Percentiles rank a stretch among this genome's conserved stretches.
phyloP scores from a whole-genome alignment of 2,888 invertebrate genomes.

The Bugula neritina region DNA sequence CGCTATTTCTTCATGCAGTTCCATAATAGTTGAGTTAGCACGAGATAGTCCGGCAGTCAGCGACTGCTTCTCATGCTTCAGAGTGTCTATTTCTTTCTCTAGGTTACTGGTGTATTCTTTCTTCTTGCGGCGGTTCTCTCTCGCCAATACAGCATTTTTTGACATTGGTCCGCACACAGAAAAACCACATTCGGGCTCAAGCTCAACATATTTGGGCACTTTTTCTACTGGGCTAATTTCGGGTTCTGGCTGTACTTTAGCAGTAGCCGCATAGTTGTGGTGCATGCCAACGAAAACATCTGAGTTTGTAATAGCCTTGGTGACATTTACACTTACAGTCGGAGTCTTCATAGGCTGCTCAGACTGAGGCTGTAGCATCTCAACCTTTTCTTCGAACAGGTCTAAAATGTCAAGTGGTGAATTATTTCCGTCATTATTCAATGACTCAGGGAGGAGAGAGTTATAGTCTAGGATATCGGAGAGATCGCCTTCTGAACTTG shows the following conservation, averaged over 20 bases:
- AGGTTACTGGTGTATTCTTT: slow-evolving; percentile 5
- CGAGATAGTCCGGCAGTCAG: neutral
- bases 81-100: slow-evolving; percentile 4
- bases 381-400: neutral
- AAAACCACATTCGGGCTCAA: slow-evolving; percentile 9
- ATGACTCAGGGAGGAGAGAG: neutral
- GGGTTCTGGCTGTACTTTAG: neutral
- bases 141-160: slow-evolving; percentile 11
- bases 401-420: neutral
- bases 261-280: neutral
- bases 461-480: neutral
- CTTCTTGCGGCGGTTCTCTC: slow-evolving; percentile 21
- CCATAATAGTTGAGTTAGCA: neutral
- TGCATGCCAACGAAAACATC: neutral
- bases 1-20: neutral
- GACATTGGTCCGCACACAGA: slow-evolving; percentile 18
- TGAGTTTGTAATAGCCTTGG: neutral
- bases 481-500: slow-evolving; percentile 12
- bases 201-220: slow-evolving; percentile 20
- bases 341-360: neutral
- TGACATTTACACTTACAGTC: neutral
- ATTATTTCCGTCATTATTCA: neutral
- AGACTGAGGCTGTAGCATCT: no score
- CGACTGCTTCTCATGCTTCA: neutral
- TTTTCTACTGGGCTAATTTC: neutral